Evolutionary conservation across 1,140 invertebrate species (phyloP).

Genomic region (Mercenaria mercenaria): DNA sequence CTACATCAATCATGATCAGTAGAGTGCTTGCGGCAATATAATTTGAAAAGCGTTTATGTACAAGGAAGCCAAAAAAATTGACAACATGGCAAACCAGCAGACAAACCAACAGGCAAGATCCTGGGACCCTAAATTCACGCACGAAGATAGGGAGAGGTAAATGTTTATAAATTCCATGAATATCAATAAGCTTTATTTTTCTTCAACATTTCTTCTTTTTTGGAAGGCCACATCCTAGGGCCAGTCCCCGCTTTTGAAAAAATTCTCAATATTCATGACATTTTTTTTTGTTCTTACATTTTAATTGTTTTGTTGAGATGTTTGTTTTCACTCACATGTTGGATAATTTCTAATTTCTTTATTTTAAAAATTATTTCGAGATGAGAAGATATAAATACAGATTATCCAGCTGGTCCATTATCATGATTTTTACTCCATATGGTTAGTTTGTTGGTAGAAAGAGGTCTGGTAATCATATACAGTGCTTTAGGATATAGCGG

Average conservation of each 20-base stretch:
- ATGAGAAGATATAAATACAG: too few relatives aligned
- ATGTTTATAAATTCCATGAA: too few relatives aligned
- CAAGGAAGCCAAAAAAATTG: constrained; percentile 5
- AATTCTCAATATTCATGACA: not conserved
- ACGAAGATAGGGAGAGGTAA: constrained; percentile 83
- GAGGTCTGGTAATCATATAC: too few relatives aligned
- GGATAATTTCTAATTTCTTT: too few relatives aligned
- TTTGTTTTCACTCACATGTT: too few relatives aligned
- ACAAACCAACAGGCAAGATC: constrained; percentile 75
- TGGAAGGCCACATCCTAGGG: not conserved
- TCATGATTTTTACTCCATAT: too few relatives aligned
- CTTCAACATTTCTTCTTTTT: not conserved
- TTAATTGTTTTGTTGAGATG: too few relatives aligned
- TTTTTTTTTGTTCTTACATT: too few relatives aligned
- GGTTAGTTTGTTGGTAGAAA: too few relatives aligned
- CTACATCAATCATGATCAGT: not conserved
- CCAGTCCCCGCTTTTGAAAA: not conserved
- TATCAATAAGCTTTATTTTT: constrained; percentile 17
- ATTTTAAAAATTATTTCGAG: too few relatives aligned
- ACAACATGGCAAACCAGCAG: constrained; percentile 71
- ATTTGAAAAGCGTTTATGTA: not conserved
- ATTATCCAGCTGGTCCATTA: too few relatives aligned
- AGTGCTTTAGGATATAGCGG: too few relatives aligned
- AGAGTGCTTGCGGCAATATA: not conserved
- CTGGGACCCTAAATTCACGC: constrained; percentile 82